Conservation (phyloP, 2,888 invertebrate genomes). For the Nemoura dubitans region DNA sequence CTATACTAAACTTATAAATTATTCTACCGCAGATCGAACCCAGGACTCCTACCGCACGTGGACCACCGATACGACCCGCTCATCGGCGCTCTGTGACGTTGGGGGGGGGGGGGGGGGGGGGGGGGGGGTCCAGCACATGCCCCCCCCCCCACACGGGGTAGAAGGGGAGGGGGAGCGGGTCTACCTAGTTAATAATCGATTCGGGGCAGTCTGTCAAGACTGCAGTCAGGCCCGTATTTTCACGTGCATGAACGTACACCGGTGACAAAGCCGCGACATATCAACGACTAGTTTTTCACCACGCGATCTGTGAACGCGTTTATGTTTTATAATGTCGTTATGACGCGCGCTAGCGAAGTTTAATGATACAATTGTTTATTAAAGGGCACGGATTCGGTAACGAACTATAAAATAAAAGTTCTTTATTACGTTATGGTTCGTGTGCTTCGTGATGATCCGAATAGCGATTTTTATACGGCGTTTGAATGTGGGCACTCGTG, state of each 20-base stretch:
- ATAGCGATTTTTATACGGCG: no score
- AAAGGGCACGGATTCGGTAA: not conserved
- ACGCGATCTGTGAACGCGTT: not conserved
- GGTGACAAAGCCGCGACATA: not conserved
- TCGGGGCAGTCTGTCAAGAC: not conserved
- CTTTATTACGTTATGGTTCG: no score
- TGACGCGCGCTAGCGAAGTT: not conserved
- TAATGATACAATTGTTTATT: not conserved
- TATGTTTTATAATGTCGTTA: not conserved
- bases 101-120: not conserved
- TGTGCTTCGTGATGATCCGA: no score
- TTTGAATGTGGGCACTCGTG: no score
- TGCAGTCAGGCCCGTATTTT: not conserved
- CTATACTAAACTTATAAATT: not conserved
- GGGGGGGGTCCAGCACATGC: not conserved
- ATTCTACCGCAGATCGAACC: not conserved
- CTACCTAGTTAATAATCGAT: constrained; percentile 12
- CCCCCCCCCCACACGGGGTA: not conserved
- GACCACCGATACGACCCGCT: not conserved
- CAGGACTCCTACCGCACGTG: no score
- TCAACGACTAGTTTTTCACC: not conserved
- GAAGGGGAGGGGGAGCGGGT: not conserved
- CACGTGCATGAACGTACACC: not conserved
- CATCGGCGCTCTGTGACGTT: not conserved
- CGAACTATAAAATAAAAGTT: no score